Base-by-base conservation (phyloP, 1,140 invertebrate genomes). In the Zaprionus taronus region DNA sequence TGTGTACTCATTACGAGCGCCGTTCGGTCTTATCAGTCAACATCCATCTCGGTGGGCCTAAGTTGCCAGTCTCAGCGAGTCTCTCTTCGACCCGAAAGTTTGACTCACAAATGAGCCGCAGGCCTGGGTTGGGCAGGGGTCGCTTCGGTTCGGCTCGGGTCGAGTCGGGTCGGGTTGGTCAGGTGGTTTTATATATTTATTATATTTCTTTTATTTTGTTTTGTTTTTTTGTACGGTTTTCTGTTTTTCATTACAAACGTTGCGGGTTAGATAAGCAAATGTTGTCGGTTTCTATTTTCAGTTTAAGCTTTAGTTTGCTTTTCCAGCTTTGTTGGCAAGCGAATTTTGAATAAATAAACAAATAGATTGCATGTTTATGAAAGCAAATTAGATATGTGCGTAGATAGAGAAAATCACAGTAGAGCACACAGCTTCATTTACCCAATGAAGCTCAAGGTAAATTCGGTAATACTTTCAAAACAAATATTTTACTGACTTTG, bases 1-100 rank as follows among this genome's bases (percentile, higher is more conserved):
- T 89, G 84, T 84, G 71, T 76, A 77, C 83, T 87, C 83, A 87
- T 86, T 86, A 86, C 84, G 77, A 75, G 60, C 47, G 38, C 17
- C 28, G 56, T 24, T 51, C 20, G 47, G 4, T 69, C 84, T 87
- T 87, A 87, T 87, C 83, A 69, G 81, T 17, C 56, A 17, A 15
- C 60, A 64, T 49, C 53, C 70, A 73, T 65, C 77, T 75, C 38
- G 57, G 15, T 62, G 60, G 63, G 60, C 61, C 75, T 61, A 68
- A 67, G 73, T 79, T 22, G 36, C n/a, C 17, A 61, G 62, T 51
- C 51, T 65, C n/a, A 20, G 17, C 44, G n/a, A 9, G 15, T 17
- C 20, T 60, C 47, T 51, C 47, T 5, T 11, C 31, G 31, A 34
- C 31, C 31, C 31, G 31, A 68, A 60, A 68, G 70, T 83, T 81